Conservation (phyloP, 64 coral and sea anemone genomes). For the Catalaphyllia jardinei region DNA sequence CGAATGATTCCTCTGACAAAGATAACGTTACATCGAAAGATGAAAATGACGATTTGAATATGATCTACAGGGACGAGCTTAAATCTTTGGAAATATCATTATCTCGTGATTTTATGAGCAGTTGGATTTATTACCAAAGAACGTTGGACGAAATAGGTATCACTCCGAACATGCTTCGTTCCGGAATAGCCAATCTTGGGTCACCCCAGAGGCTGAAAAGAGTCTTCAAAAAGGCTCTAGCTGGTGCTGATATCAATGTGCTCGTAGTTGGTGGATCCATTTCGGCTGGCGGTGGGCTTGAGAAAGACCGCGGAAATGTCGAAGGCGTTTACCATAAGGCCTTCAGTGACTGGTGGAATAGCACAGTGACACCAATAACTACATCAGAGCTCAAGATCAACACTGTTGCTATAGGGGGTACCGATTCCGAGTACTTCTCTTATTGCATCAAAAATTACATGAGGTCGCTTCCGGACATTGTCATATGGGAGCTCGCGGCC, state of each 20-base stretch:
- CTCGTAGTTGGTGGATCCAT: slow-evolving; percentile 95
- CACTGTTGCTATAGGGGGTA: slow-evolving; percentile 88
- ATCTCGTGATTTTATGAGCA: slow-evolving; percentile 74
- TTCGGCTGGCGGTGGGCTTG: slow-evolving; percentile 91
- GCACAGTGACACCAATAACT: slow-evolving; percentile 73
- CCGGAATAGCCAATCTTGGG: slow-evolving; percentile 79
- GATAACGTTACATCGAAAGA: not conserved
- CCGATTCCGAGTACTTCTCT: slow-evolving; percentile 98
- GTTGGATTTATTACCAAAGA: slow-evolving; percentile 92
- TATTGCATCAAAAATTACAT: slow-evolving; percentile 97
- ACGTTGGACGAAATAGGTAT: slow-evolving; percentile 83
- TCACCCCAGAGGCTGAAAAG: slow-evolving; percentile 66
- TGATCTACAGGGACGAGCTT: slow-evolving; percentile 41
- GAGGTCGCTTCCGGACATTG: slow-evolving; percentile 67
- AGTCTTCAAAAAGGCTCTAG: slow-evolving; percentile 67
- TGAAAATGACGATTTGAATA: not conserved
- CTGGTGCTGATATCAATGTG: slow-evolving; percentile 58
- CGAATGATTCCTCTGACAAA: not conserved
- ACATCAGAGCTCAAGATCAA: slow-evolving; percentile 67
- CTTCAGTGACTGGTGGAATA: slow-evolving; percentile 91
- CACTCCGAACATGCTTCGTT: slow-evolving; percentile 63
- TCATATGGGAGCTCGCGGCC: slow-evolving; percentile 93
- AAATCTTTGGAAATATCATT: slow-evolving; percentile 68
- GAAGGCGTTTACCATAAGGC: slow-evolving; percentile 91
- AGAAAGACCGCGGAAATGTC: slow-evolving; percentile 84